Base-by-base conservation (phyloP, 1,140 invertebrate species). In the Atopsyche davidsoni region DNA sequence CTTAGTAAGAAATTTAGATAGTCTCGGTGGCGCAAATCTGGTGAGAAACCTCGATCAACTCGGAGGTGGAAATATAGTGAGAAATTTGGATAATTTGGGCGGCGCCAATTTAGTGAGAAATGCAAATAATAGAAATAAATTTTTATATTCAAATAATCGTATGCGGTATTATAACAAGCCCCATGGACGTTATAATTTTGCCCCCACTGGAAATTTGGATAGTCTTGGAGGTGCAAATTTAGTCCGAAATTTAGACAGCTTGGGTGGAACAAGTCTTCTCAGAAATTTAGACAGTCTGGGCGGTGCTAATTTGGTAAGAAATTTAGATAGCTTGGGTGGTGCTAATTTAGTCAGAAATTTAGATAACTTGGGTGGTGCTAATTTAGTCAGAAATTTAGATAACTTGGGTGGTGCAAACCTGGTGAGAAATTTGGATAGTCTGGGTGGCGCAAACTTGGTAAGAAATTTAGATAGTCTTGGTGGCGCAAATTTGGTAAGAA, bases 261-360 rank as follows among this genome's bases (percentile, higher is more conserved):
- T 75, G 21, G 73, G 72, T 21, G 70, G 69, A 4, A 66, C 65
- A 4, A 72, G 73, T 46, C 60, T 71, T 2, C 62, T 74, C 10
- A 59, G 62, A 31, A 58, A 68, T 44, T 53, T 70, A 11, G 67
- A 75, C 42, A 53, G 61, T 11, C 64, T 76, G 38, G 71, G 69
- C 21, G 71, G 68, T 31, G 64, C 58, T 2, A 70, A 70, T 51
- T 53, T 72, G 14, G 59, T 75, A 4, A 72, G 16, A 62, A 70
- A 69, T 51, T 51, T 74, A 7, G 73, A 76, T 45, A 60, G 64
- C 7, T 65, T 75, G 2, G 68, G 66, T 0, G 72, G 70, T 11
- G 68, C 69, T 3, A 74, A 73, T 60, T 59, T 75, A 23, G 62
- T 75, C 10, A 62, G 61, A 13, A 66, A 66, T 48, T 35, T 65